These are phyloP conservation scores for Coranthus polyacanthus DNA, from an alignment of 2,797 vertebrate genomes.

Conservation along the genomic window DNA sequence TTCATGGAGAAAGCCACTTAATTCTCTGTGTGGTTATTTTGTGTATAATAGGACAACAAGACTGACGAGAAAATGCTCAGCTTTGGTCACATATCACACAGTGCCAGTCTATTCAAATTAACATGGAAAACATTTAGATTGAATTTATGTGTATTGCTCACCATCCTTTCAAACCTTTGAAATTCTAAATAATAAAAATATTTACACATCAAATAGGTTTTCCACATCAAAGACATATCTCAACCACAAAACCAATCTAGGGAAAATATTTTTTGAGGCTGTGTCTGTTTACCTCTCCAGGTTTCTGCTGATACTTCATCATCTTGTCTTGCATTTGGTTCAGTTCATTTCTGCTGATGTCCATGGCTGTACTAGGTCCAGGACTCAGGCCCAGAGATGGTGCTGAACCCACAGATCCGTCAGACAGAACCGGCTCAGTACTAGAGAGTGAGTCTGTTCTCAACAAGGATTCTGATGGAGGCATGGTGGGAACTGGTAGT, in stretches of 20 bases:
- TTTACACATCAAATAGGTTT: conserved; percentile 27
- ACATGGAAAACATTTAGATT: conserved; percentile 25
- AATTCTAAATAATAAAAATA: conserved; percentile 7
- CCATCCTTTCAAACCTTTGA: conserved; percentile 1
- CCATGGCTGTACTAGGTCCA: conserved; percentile 79
- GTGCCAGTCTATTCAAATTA: conserved; percentile 29
- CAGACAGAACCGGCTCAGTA: conserved; percentile 82
- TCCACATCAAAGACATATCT: conserved; percentile 19
- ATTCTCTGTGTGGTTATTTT: conserved; percentile 36
- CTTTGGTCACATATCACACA: too few species aligned
- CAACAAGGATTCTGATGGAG: conserved; percentile 80
- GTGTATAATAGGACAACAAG: conserved; percentile 38
- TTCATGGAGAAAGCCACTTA: conserved; percentile 19
- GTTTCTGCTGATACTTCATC: conserved; percentile 88
- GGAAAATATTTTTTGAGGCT: neutral
- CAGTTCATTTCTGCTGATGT: conserved; percentile 86
- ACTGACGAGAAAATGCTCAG: conserved; percentile 48
- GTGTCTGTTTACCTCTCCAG: conserved; percentile 84
- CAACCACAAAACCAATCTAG: neutral
- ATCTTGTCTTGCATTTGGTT: conserved; percentile 88
- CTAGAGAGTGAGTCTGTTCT: conserved; percentile 84
- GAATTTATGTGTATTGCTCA: conserved; percentile 3
- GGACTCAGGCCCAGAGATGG: conserved; percentile 83
- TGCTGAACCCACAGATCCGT: conserved; percentile 84
- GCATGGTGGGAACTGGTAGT: conserved; percentile 72